Conservation (phyloP, 2,113 vertebrate genomes). For the Rhinichthys klamathensis region DNA sequence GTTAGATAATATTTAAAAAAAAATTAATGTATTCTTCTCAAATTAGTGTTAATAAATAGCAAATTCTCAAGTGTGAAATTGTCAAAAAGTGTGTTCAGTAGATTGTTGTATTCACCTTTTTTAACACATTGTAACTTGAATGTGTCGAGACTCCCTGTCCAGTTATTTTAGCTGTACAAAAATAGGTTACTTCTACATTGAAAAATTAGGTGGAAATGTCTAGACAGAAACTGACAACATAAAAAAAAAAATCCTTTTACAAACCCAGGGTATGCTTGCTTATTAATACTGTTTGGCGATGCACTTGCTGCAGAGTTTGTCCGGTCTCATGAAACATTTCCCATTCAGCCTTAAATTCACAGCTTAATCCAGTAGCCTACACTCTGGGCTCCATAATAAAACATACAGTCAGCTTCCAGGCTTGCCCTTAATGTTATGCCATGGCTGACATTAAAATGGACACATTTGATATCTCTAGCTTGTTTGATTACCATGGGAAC, state of each 20-base stretch:
- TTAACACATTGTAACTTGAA: no score
- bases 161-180: no score
- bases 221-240: background rate
- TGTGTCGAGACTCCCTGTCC: no score
- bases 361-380: background rate
- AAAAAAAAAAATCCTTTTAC: background rate
- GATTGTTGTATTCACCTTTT: background rate
- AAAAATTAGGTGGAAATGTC: no score
- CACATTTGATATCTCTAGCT: slow-evolving; percentile 62
- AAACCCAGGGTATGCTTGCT: background rate
- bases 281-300: background rate
- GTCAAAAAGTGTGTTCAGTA: background rate
- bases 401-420: slow-evolving; percentile 36
- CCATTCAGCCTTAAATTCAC: slow-evolving; percentile 6
- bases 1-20: no score
- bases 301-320: background rate
- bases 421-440: slow-evolving; percentile 49
- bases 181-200: no score
- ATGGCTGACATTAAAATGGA: slow-evolving; percentile 57
- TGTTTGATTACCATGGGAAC: slow-evolving; percentile 74
- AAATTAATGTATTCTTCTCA: no score
- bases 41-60: no score
- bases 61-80: background rate
- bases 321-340: background rate
- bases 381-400: slow-evolving; percentile 26